Evolutionary conservation across 1,140 invertebrate genomes (phyloP), one percentile per base, ranked within the genome.

Genomic region (Ruditapes philippinarum): DNA sequence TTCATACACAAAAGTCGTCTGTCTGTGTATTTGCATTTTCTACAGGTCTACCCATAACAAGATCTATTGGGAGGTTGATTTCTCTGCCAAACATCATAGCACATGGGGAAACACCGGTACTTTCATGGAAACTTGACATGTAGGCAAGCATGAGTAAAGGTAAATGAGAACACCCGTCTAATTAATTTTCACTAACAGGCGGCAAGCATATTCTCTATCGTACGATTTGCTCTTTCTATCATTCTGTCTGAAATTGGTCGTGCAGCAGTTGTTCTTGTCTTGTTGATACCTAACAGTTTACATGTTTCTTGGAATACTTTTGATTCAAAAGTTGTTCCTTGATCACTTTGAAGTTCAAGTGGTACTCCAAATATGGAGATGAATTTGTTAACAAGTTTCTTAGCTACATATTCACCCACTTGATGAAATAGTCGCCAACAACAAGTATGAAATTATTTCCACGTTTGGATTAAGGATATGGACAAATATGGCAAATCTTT

Each of bases 261-360:
- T 3, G 36, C 25, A 38, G 54, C n/a, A 19, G 80, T 65, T 28
- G 57, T 40, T 36, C 57, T 60, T 14, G 68, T 38, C 17, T 73
- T 42, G 19, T 40, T 5, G 14, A 90, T 86, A 25, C 81, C 90
- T 49, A 90, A 73, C 7, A 81, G n/a, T 28, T 79, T 42, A 49
- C 90, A 91, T 14, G 91, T 40, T 28, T 88, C 79, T 28, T 82
- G 38, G 31, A 93, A 90, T 19, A 93, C 28, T 54, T 80, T 19
- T 25, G 90, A 91, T 60, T 89, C 76, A 82, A 93, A 89, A 36
- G 93, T 36, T 45, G 81, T 78, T 31, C 94, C 96, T 88, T 95
- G 54, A 42, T 83, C 57, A 62, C 17, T 42, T n/a, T 62, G n/a
- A 40, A 83, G 11, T 68, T 62, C 31, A 25, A 68, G 33, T 22